phyloP scores from a whole-genome alignment of 2,797 vertebrate genomes.

The Lepilemur ruficaudatus region DNA sequence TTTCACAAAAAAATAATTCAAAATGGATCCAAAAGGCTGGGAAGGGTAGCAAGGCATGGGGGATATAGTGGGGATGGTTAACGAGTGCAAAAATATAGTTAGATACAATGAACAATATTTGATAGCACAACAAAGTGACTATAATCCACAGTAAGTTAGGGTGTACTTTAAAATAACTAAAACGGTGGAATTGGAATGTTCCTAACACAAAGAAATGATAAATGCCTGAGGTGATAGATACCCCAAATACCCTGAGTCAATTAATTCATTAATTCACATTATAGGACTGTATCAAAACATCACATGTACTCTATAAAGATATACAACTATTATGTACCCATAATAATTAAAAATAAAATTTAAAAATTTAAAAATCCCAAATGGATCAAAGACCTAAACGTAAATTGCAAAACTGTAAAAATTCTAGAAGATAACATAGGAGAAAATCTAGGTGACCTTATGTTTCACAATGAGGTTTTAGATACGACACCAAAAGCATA shows the following conservation, averaged over 20 bases:
- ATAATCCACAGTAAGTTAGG: not conserved
- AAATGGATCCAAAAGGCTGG: not conserved
- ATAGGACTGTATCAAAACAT: not conserved
- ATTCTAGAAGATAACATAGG: not conserved
- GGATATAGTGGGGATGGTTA: not conserved
- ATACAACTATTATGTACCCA: not conserved
- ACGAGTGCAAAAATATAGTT: not conserved
- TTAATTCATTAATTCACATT: not conserved
- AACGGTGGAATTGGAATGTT: not conserved
- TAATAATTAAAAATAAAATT: not conserved
- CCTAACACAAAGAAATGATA: not conserved
- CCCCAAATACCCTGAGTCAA: not conserved
- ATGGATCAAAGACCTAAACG: not conserved
- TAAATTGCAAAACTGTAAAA: slow-evolving; percentile 5
- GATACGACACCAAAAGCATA: not conserved
- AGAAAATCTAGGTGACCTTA: not conserved
- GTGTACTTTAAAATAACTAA: not conserved
- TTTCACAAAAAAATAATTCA: not conserved
- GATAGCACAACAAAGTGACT: not conserved
- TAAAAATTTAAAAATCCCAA: not conserved
- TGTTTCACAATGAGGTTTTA: not conserved
- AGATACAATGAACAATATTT: not conserved
- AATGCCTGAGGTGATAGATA: not conserved
- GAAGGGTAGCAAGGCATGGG: not conserved
- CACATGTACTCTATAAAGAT: not conserved